Percentiles rank a stretch among this genome's conserved stretches.
phyloP scores from a whole-genome alignment of 2,888 invertebrate genomes.

The Scrobipalpa atriplicella region DNA sequence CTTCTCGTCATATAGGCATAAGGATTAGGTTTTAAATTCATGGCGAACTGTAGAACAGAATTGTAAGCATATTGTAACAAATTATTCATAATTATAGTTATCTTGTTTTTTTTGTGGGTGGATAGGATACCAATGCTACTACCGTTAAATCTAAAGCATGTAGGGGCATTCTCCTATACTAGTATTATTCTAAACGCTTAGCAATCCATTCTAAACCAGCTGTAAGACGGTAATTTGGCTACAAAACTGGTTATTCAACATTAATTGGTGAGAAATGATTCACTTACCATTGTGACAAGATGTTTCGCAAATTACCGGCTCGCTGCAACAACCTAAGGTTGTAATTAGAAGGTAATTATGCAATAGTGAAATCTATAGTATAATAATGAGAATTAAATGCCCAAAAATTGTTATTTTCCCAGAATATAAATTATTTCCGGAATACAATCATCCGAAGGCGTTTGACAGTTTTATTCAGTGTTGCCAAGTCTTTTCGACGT shows the following conservation, averaged over 20 bases:
- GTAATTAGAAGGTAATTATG: not conserved
- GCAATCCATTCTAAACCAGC: not conserved
- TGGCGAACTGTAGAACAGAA: not conserved
- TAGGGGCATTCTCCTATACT: not conserved
- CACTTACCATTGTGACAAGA: constrained; percentile 34
- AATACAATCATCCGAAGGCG: not conserved
- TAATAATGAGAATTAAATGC: constrained; percentile 18
- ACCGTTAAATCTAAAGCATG: not conserved
- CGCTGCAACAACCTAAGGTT: not conserved
- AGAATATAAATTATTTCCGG: constrained; percentile 17
- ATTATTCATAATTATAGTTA: not conserved
- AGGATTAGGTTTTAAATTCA: not conserved
- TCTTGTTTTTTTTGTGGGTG: not conserved
- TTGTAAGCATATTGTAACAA: not conserved
- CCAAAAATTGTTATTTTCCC: constrained; percentile 10
- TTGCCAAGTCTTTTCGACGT: too few relatives aligned
- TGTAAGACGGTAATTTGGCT: not conserved
- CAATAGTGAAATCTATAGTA: constrained; percentile 5
- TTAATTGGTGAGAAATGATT: constrained; percentile 35
- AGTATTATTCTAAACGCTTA: not conserved
- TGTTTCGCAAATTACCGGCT: not conserved
- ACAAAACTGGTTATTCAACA: constrained; percentile 9
- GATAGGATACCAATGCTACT: constrained; percentile 3
- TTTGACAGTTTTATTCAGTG: constrained; percentile 21
- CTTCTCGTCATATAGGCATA: not conserved